Evolutionary conservation across 2,888 invertebrate species (phyloP).

Genomic region (Melinaea marsaeus): DNA sequence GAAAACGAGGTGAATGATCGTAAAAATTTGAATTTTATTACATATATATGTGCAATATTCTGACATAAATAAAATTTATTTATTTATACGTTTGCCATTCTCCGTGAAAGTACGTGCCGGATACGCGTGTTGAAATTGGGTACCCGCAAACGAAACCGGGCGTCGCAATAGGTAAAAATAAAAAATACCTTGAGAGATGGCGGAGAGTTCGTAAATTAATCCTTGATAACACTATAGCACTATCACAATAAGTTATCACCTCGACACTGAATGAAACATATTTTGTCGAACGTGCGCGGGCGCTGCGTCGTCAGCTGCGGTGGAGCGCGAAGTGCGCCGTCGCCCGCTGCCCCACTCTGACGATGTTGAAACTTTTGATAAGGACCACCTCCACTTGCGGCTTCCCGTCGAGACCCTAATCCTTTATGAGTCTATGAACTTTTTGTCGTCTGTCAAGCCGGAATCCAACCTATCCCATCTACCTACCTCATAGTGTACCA

Average conservation of each 20-base stretch:
- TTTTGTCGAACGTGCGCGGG: conserved; percentile 49
- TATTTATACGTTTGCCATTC: conserved; percentile 23
- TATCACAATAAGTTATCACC: conserved; percentile 55
- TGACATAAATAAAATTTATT: neutral
- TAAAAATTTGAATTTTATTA: too few species aligned
- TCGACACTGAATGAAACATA: conserved; percentile 67
- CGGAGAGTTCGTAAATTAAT: conserved; percentile 45
- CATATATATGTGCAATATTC: too few species aligned
- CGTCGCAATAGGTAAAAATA: conserved; percentile 48
- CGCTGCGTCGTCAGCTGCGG: conserved; percentile 61
- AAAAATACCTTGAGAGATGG: conserved; percentile 57
- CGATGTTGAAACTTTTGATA: conserved; percentile 63
- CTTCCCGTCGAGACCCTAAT: conserved; percentile 66
- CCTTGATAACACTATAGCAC: conserved; percentile 49
- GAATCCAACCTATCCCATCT: conserved; percentile 25
- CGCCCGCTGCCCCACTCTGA: conserved; percentile 56
- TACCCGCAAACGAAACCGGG: conserved; percentile 57
- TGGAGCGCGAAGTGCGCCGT: conserved; percentile 53
- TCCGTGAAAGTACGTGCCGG: conserved; percentile 40
- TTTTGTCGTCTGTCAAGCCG: conserved; percentile 36
- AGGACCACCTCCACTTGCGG: conserved; percentile 59
- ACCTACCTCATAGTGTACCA: neutral
- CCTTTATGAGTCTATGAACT: conserved; percentile 64
- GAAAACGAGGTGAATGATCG: too few species aligned
- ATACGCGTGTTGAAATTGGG: conserved; percentile 68